phyloP scores from a whole-genome alignment of 2,888 invertebrate species.

The Pollenia angustigena region DNA sequence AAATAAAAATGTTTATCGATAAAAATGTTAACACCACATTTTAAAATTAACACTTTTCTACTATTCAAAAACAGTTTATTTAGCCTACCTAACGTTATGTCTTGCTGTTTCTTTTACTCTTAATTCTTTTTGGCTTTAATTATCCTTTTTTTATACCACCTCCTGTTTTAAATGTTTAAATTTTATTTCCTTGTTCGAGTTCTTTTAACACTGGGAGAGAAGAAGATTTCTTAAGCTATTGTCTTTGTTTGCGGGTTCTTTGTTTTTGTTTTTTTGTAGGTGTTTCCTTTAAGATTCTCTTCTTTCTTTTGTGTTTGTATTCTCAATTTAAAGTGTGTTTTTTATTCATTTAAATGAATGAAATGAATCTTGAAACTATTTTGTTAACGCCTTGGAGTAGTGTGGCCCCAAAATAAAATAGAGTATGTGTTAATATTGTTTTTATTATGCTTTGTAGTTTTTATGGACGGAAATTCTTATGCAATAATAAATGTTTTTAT shows the following conservation, averaged over 20 bases:
- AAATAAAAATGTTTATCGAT: background rate
- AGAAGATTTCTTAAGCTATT: slow-evolving; percentile 3
- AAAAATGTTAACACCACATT: background rate
- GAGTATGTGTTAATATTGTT: background rate
- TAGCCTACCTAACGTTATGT: slow-evolving; percentile 2
- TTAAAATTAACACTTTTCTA: slow-evolving; percentile 35
- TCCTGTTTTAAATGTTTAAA: slow-evolving; percentile 33
- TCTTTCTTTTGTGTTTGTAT: slow-evolving; percentile 14
- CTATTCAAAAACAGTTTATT: background rate
- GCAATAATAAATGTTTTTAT: too few relatives aligned
- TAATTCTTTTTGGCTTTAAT: slow-evolving; percentile 52
- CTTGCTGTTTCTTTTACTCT: slow-evolving; percentile 58
- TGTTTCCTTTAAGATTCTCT: slow-evolving; percentile 65
- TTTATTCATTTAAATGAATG: slow-evolving; percentile 28
- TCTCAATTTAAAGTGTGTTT: background rate
- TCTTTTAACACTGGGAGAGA: background rate
- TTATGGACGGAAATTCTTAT: too few relatives aligned
- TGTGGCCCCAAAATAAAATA: background rate
- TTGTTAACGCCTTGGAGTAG: slow-evolving; percentile 53
- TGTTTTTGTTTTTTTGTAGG: slow-evolving; percentile 44
- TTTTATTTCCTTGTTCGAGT: slow-evolving; percentile 11
- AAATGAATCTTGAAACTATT: slow-evolving; percentile 16
- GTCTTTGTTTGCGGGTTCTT: background rate
- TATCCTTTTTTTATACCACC: slow-evolving; percentile 53
- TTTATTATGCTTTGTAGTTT: too few relatives aligned